A percentile compares a stretch with the other conserved stretches of the same genome.
These are phyloP conservation scores for Pherbina coryleti DNA, from an alignment of 2,888 invertebrate species.

Conservation along the genomic window DNA sequence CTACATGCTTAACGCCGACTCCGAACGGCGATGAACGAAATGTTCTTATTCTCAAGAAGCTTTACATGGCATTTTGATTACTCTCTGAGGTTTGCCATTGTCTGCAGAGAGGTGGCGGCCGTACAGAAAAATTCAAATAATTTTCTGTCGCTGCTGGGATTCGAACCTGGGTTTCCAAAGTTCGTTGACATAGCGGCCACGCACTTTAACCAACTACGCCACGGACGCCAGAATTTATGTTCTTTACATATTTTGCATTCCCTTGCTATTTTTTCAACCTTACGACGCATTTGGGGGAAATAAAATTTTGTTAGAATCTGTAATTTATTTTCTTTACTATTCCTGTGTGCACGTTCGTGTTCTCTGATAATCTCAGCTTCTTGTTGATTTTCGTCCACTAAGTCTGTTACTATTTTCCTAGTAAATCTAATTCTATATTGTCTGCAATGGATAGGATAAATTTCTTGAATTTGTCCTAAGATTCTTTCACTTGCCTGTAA, in stretches of 20 bases:
- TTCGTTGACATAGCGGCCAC: too few species aligned
- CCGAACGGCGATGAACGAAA: too few species aligned
- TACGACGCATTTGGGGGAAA: conserved; percentile 24
- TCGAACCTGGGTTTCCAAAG: too few species aligned
- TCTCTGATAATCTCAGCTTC: conserved; percentile 19
- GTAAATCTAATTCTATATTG: conserved; percentile 17
- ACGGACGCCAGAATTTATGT: too few species aligned
- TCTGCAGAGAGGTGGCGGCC: too few species aligned
- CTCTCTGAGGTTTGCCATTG: too few species aligned
- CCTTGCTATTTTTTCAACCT: not conserved
- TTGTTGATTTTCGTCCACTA: conserved; percentile 15
- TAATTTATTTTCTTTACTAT: conserved; percentile 29
- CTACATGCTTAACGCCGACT: too few species aligned
- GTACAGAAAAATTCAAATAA: too few species aligned
- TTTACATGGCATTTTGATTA: too few species aligned
- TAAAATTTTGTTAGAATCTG: conserved; percentile 25
- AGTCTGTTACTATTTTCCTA: conserved; percentile 11
- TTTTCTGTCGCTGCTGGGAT: too few species aligned
- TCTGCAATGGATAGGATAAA: not conserved
- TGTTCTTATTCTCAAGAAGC: too few species aligned
- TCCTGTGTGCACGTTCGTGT: not conserved
- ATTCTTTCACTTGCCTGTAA: not conserved
- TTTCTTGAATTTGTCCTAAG: conserved; percentile 11
- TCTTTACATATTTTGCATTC: not conserved
- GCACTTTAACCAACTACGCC: too few species aligned